Base-by-base conservation (phyloP, 1,140 invertebrate species). In the Psilanteris sp. region DNA sequence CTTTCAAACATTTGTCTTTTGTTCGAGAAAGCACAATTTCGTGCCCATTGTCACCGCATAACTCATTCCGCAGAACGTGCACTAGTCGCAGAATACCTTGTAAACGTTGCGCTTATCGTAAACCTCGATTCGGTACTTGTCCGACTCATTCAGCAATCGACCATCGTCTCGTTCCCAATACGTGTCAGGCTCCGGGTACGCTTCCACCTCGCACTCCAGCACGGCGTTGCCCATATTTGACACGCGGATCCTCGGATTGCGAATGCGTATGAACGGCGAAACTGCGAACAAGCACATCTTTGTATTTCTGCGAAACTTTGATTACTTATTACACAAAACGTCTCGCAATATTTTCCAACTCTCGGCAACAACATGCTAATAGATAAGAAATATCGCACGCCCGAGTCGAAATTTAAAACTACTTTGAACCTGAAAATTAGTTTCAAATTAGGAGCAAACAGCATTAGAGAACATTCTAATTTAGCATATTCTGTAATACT, bases 121-220 rank as follows among this genome's bases (percentile, higher is more conserved):
- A 52, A 91, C 90, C 41, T 92, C 91, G 6, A 92, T 92, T 55
- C 90, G 89, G 82, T 94, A 94, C 79, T 94, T 93, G 1, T 92
- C 90, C 32, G 89, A 89, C 9, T 90, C 90, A 81, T 94, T 91
- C 0, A 96, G 80, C 4, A 96, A 91, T 39, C 92, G 89, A n/a
- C 93, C 93, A 61, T 96, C 94, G 3, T 90, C 88, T 20, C 91
- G 90, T 80, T 96, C 94, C 97, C 97, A 98, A 78, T 95, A 95
- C 43, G 92, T 92, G 1, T 96, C 90, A 0, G 95, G 93, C 76
- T 95, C 93, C 0, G 97, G 96, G 83, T 93, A 97, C 0, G 96
- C 95, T 86, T 97, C 96, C 0, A 96, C 92, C 82, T 95, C 92
- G 79, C 96, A 97, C 84, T 96, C 94, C 2, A 97, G 86, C 5